Conservation (phyloP, 2,797 vertebrate species). For the Mormyrus hasselquistii region DNA sequence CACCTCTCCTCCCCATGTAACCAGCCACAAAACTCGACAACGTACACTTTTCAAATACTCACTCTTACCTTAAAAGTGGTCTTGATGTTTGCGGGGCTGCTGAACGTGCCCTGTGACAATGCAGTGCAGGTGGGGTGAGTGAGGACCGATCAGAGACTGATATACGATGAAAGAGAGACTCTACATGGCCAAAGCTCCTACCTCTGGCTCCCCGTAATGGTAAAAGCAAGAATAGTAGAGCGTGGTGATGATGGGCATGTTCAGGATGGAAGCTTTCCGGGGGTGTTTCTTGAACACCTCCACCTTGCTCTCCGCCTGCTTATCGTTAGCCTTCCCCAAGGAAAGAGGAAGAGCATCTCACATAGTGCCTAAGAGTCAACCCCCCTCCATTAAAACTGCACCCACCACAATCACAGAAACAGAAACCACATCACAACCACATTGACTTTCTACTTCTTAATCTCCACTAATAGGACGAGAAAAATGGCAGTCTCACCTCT, state of each 20-base stretch:
- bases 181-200: constrained; percentile 37
- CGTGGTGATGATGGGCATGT: constrained; percentile 90
- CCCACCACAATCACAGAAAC: neutral
- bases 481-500: constrained; percentile 64
- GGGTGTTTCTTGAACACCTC: constrained; percentile 85
- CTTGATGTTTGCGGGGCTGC: constrained; percentile 84
- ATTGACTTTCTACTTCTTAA: neutral
- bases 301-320: constrained; percentile 62
- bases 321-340: constrained; percentile 69
- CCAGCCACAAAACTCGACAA: neutral
- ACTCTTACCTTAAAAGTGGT: constrained; percentile 86
- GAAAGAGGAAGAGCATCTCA: neutral
- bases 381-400: neutral
- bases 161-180: neutral
- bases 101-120: constrained; percentile 72
- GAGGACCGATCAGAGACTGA: neutral
- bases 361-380: neutral
- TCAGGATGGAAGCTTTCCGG: constrained; percentile 83
- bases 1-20: neutral
- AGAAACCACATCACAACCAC: neutral
- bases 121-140: neutral
- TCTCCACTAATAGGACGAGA: neutral
- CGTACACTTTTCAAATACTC: neutral
- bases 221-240: constrained; percentile 94
- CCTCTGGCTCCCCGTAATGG: constrained; percentile 83